phyloP scores from a whole-genome alignment of 2,888 invertebrate genomes.

The Brachyptera risi region DNA sequence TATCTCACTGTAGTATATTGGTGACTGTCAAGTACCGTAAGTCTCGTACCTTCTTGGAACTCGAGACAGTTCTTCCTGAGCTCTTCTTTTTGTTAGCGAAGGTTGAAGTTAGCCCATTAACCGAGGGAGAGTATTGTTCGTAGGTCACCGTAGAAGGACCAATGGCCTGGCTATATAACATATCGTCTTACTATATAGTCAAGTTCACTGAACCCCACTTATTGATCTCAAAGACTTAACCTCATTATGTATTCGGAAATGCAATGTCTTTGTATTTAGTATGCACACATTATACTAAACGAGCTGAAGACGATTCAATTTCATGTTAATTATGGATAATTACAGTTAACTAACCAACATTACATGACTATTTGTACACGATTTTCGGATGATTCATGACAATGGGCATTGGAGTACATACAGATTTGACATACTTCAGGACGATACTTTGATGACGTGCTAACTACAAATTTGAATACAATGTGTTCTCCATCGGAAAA shows the following conservation, averaged over 20 bases:
- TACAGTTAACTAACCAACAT: constrained; percentile 1
- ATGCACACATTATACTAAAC: not conserved
- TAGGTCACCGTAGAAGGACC: too few species aligned
- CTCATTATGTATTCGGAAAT: constrained; percentile 11
- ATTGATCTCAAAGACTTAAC: not conserved
- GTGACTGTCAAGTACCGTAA: too few species aligned
- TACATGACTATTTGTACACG: not conserved
- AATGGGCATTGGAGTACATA: not conserved
- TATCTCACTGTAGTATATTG: too few species aligned
- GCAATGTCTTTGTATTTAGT: not conserved
- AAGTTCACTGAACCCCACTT: not conserved
- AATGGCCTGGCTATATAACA: not conserved
- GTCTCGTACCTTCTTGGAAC: constrained; percentile 9
- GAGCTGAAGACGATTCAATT: not conserved
- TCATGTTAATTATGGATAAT: not conserved
- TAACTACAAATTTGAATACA: not conserved
- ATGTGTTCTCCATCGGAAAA: too few species aligned
- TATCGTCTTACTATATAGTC: not conserved
- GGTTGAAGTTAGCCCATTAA: too few species aligned
- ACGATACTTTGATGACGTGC: not conserved
- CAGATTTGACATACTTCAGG: not conserved
- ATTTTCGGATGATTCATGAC: not conserved
- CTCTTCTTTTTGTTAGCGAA: too few species aligned
- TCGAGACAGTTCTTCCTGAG: too few species aligned
- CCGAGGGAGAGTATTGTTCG: too few species aligned